These are phyloP conservation scores for Eulemur mongoz DNA, from an alignment of 2,797 vertebrate species.

Conservation along the genomic window DNA sequence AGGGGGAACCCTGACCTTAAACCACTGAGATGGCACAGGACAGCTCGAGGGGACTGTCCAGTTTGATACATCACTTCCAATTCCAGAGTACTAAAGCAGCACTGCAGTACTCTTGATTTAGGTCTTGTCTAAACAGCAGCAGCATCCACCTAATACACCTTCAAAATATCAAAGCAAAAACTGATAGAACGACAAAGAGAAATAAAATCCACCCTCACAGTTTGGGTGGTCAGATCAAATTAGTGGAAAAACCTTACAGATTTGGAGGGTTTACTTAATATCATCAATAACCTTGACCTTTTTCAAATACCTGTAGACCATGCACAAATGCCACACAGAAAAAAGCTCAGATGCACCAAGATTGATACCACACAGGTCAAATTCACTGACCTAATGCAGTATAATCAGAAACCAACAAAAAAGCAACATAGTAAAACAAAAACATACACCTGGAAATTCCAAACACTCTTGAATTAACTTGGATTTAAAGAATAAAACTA, in stretches of 20 bases:
- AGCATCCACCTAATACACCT: background rate
- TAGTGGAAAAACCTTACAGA: background rate
- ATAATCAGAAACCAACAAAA: background rate
- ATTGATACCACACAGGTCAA: accelerated
- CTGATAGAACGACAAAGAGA: background rate
- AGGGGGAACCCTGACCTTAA: accelerated
- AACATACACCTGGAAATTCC: background rate
- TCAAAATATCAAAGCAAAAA: background rate
- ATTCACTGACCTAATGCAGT: accelerated
- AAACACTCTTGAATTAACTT: background rate
- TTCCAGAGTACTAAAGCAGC: background rate
- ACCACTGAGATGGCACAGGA: accelerated
- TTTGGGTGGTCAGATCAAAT: background rate
- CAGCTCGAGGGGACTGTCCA: accelerated
- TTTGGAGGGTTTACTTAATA: background rate
- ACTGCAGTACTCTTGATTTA: accelerated
- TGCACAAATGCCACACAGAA: background rate
- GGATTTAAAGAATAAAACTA: background rate
- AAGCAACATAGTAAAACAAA: background rate
- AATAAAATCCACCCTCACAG: accelerated
- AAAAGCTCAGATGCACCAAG: background rate
- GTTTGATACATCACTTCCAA: accelerated
- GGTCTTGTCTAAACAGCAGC: background rate
- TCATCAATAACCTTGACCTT: background rate
- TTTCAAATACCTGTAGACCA: background rate